phyloP scores from a whole-genome alignment of 2,113 vertebrate species.

The Nipponia nippon region DNA sequence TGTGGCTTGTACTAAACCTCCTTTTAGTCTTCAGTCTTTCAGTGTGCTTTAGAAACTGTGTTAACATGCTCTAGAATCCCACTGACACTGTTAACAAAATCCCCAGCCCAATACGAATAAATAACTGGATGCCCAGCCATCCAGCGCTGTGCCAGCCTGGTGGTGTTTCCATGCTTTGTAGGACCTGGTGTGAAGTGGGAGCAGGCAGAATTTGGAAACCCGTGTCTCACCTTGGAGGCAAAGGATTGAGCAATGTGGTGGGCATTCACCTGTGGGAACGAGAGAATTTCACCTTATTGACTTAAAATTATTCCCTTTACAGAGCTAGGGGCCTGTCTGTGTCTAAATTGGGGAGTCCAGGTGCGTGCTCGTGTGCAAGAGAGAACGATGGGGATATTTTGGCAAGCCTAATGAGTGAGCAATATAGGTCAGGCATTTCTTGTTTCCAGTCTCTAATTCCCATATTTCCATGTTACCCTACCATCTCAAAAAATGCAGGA shows the following conservation, averaged over 20 bases:
- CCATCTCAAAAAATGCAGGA: not conserved
- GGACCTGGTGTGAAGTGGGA: not conserved
- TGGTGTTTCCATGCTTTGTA: not conserved
- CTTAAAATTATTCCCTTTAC: not conserved
- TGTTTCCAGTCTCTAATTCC: not conserved
- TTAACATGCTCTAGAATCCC: not conserved
- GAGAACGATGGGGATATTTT: not conserved
- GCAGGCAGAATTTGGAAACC: not conserved
- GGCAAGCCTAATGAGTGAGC: not conserved
- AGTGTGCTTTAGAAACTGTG: not conserved
- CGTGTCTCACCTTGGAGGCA: not conserved
- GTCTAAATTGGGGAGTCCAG: not conserved
- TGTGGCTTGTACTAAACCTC: not conserved
- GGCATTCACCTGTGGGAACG: not conserved
- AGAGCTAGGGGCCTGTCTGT: not conserved
- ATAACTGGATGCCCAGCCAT: not conserved
- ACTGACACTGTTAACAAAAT: not conserved
- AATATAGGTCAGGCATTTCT: not conserved
- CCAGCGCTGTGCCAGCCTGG: not conserved
- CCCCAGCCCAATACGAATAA: not conserved
- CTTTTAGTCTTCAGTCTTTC: not conserved
- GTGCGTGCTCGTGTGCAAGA: not conserved
- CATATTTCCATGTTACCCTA: not conserved
- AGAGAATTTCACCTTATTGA: not conserved
- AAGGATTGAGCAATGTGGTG: not conserved